Evolutionary conservation across 2,113 vertebrate genomes (phyloP).

Genomic region (Nansenia antarctica): DNA sequence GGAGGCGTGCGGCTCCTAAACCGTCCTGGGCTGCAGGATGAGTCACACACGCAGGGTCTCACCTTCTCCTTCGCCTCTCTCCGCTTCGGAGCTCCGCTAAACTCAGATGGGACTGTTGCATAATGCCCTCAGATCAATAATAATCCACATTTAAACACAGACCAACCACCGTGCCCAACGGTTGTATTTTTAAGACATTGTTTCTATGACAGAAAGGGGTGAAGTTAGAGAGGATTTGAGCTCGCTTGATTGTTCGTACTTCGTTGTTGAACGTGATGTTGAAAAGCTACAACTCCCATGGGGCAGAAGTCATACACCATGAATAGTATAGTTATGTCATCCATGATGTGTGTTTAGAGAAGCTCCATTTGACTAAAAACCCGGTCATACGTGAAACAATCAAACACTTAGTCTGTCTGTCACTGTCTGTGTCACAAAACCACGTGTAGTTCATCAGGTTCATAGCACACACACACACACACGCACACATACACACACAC

Average conservation of each 20-base stretch:
- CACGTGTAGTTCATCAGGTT: no score
- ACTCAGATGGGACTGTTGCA: constrained; percentile 20
- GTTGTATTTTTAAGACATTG: background rate
- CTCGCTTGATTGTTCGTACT: no score
- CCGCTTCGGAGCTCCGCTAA: background rate
- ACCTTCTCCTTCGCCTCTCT: constrained; percentile 25
- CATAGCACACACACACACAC: background rate
- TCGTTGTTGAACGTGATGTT: no score
- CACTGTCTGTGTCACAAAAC: background rate
- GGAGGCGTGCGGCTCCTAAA: background rate
- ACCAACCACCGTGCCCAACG: background rate
- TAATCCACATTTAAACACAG: constrained; percentile 31
- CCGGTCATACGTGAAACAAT: no score
- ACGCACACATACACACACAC: background rate
- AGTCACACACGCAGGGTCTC: constrained; percentile 17
- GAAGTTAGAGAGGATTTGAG: no score
- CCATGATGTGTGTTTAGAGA: no score
- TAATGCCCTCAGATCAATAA: constrained; percentile 50
- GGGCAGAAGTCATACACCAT: no score
- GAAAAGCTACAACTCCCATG: no score
- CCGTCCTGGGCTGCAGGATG: background rate
- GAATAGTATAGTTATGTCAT: no score
- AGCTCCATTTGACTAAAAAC: no score
- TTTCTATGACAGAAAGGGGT: no score
- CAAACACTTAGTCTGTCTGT: background rate